These are phyloP conservation scores for Macquaria ambigua DNA, from an alignment of 2,113 vertebrate species.

Conservation along the genomic window DNA sequence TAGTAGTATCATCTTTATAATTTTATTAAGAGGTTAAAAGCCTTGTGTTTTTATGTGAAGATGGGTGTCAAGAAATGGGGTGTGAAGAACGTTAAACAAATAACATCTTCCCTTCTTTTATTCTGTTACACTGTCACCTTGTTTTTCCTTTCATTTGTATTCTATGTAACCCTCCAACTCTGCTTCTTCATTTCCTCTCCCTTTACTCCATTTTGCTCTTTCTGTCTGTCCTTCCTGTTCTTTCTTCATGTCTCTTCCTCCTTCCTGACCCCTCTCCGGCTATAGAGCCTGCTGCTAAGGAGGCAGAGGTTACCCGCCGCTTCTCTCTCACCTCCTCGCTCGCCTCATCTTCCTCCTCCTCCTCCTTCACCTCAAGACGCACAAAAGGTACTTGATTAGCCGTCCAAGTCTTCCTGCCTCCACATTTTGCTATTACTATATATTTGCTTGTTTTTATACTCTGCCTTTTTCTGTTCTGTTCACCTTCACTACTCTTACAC, in stretches of 20 bases:
- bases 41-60: background rate
- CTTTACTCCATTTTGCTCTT: background rate
- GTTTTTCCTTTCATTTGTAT: background rate
- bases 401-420: background rate
- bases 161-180: background rate
- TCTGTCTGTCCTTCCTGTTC: background rate
- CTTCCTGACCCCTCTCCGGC: constrained; percentile 40
- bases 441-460: background rate
- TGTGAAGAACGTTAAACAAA: background rate
- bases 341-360: constrained; percentile 85
- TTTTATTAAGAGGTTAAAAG: background rate
- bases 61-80: too few relatives aligned
- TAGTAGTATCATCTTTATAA: background rate
- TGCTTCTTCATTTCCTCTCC: background rate
- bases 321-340: constrained; percentile 93
- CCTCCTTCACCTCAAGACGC: constrained; percentile 78
- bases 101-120: background rate
- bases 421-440: background rate
- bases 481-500: background rate
- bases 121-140: background rate
- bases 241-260: background rate
- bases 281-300: constrained; percentile 88
- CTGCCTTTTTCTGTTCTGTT: background rate
- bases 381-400: constrained; percentile 88
- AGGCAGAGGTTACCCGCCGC: constrained; percentile 88